phyloP scores from a whole-genome alignment of 1,140 invertebrate genomes.

The Drosophila murphyi region DNA sequence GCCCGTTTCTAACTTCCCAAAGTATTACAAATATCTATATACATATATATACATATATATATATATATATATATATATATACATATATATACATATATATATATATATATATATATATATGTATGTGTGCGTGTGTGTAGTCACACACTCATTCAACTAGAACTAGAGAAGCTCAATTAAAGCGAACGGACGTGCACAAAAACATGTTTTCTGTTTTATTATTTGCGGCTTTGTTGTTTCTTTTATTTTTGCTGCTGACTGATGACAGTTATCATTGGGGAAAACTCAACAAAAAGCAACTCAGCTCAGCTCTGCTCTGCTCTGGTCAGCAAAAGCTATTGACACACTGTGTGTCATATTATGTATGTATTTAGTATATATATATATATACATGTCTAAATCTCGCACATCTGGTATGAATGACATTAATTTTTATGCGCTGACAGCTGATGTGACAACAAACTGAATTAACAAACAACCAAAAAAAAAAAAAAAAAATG shows the following conservation, averaged over 20 bases:
- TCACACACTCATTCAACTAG: constrained; percentile 6
- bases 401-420: constrained; percentile 3
- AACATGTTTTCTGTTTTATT: constrained; percentile 53
- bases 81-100: constrained; percentile 8
- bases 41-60: constrained; percentile 1
- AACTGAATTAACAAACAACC: constrained; percentile 16
- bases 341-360: background rate
- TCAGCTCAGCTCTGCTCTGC: too few relatives aligned
- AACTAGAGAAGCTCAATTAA: constrained; percentile 46
- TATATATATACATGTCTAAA: background rate
- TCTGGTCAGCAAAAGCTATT: constrained; percentile 14
- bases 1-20: constrained; percentile 23
- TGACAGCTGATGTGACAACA: constrained; percentile 38
- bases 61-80: background rate
- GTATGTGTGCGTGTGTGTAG: background rate
- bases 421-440: constrained; percentile 25
- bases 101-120: background rate
- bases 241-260: constrained; percentile 6
- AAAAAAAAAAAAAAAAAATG: constrained; percentile 2
- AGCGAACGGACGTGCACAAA: constrained; percentile 47
- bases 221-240: constrained; percentile 10
- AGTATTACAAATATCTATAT: background rate
- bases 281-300: constrained; percentile 19
- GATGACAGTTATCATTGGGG: constrained; percentile 44
- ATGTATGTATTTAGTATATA: background rate